phyloP scores from a whole-genome alignment of 2,888 invertebrate species.

The Cheilosia impressa region DNA sequence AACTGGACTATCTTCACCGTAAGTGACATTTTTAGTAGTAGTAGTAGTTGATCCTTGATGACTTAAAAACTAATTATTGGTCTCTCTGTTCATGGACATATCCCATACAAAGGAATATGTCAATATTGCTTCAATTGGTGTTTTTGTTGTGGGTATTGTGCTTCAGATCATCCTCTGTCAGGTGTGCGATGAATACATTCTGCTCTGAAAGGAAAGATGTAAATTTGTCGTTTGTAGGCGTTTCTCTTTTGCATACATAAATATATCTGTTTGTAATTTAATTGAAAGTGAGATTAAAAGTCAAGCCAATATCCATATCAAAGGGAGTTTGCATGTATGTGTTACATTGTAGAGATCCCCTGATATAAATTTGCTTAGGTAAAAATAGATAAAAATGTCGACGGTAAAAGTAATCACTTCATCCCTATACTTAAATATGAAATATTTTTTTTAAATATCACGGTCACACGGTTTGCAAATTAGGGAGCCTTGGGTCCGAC shows the following conservation, averaged over 20 bases:
- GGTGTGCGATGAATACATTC: not conserved
- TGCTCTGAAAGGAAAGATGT: constrained; percentile 18
- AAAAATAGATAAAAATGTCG: too few species aligned
- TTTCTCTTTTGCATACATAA: not conserved
- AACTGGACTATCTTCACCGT: constrained; percentile 88
- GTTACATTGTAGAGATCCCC: too few species aligned
- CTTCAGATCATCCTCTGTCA: not conserved
- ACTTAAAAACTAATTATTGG: constrained; percentile 47
- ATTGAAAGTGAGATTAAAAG: too few species aligned
- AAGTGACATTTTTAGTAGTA: constrained; percentile 86
- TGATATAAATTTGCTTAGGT: too few species aligned
- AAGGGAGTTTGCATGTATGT: too few species aligned
- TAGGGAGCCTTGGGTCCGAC: too few species aligned
- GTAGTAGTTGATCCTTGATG: constrained; percentile 62
- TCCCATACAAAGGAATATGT: constrained; percentile 13
- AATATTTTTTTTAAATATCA: too few species aligned
- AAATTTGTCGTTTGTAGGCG: too few species aligned
- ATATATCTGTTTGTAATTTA: not conserved
- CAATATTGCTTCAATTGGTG: constrained; percentile 44
- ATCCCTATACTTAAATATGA: too few species aligned
- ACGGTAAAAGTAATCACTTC: too few species aligned
- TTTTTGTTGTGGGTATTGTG: constrained; percentile 13
- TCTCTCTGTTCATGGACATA: constrained; percentile 3
- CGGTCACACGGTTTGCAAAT: too few species aligned
- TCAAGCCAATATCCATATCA: too few species aligned